Evolutionary conservation across 2,888 invertebrate genomes (phyloP), one percentile per base, ranked within the genome.

Genomic region (Arrhopalites spinosus): DNA sequence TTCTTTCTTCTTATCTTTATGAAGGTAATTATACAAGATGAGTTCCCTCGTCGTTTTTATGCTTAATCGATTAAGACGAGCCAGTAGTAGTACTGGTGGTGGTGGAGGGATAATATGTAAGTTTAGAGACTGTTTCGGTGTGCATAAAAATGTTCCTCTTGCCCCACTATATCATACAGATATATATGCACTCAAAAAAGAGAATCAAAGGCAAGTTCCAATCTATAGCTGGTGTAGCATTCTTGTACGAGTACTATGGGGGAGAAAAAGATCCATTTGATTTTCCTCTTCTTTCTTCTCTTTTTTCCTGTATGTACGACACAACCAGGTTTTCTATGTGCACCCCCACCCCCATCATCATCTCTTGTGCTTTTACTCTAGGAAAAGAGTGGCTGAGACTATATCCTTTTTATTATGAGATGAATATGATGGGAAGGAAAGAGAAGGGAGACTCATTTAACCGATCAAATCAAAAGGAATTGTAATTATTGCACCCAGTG

Each of bases 1-100:
- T 74, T 67, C 27, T 17, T 45, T 47, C 72, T 73, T 75, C 78
- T 78, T 78, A 78, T 78, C 78, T 78, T 78, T 76, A 76, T 78
- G 78, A 78, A 78, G 78, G 78, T 78, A 78, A 78, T 78, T 78
- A 78, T 78, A 78, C 78, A 78, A 78, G 78, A 78, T 78, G 78
- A 78, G 75, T 78, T 76, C 71, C 76, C 78, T 78, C 70, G 73
- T 74, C 74, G 75, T 78, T 78, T 78, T 78, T 78, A 78, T 78
- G 78, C 78, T 75, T 78, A 78, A 78, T 78, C 78, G 78, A 78
- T 78, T 78, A 78, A 78, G 75, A 76, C 76, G 73, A 73, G 66
- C 67, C 73, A 66, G 56, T 66, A 23, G 61, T 59, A 72, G 67
- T 17, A 43, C n/a, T 20, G n/a, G 29, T 20, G 20, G 8, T 68